Evolutionary conservation across 2,113 vertebrate genomes (phyloP).

Genomic region (Rhynchomys soricoides): DNA sequence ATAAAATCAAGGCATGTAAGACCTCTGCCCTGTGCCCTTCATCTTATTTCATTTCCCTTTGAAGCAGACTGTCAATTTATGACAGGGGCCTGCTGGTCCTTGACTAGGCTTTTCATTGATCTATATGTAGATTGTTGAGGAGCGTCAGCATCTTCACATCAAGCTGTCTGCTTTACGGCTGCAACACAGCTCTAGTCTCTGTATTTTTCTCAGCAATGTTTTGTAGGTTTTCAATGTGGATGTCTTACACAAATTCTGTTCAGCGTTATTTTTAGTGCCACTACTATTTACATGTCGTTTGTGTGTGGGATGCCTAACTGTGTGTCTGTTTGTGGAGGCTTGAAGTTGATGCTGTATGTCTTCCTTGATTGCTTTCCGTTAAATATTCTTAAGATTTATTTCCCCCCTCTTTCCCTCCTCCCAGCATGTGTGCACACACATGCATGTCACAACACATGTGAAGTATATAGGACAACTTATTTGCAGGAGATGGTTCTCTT

Average conservation of each 20-base stretch:
- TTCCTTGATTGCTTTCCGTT: background rate
- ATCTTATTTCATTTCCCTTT: slow-evolving; percentile 10
- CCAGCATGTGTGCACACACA: background rate
- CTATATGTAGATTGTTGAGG: background rate
- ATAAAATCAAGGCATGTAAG: background rate
- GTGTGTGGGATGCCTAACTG: background rate
- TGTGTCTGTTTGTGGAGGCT: background rate
- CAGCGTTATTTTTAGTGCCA: background rate
- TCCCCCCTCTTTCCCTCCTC: background rate
- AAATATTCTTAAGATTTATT: background rate
- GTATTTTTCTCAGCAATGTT: background rate
- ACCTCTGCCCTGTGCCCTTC: background rate
- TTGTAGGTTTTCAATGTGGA: background rate
- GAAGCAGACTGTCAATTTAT: background rate
- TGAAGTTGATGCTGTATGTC: background rate
- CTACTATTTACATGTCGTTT: background rate
- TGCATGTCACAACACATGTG: background rate
- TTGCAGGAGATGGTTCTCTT: background rate
- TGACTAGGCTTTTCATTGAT: background rate
- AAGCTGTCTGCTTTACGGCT: background rate
- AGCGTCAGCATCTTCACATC: background rate
- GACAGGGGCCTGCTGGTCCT: background rate
- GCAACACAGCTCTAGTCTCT: background rate
- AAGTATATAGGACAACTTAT: background rate
- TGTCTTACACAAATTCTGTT: background rate